Base-by-base conservation (phyloP, 2,888 invertebrate species). In the Prosapia bicincta region DNA sequence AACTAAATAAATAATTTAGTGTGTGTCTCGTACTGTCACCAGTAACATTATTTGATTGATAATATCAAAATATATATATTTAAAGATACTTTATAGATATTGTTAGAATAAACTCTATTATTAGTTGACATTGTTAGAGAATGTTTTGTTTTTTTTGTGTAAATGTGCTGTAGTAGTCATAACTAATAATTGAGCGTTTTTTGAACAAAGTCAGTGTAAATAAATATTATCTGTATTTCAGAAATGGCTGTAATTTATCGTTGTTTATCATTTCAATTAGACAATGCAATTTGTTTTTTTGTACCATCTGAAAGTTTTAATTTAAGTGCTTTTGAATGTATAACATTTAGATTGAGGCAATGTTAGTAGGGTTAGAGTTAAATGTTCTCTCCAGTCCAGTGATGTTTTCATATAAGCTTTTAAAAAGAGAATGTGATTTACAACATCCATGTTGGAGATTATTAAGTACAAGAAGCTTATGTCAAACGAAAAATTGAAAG, bases 311-410 rank as follows among this genome's bases (percentile, higher is more conserved):
- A 54, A 54, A 54, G 54, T n/a, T 54, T 54, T 54, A 20, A 20
- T 67, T 73, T 73, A 73, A 73, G 73, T 73, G 73, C 73, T 73
- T 73, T 73, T 73, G 68, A 54, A 73, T 73, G 73, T 73, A 54
- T 73, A 73, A 69, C 54, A 54, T 38, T 38, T 54, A 54, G 54
- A 54, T 54, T 20, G 54, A 54, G 54, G 54, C 54, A 54, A 54
- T 54, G 73, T 72, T 66, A 43, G 30, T 73, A 73, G 69, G 38
- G 15, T 25, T 15, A 38, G 43, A 38, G 2, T 43, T 67, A 73
- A 73, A 26, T 73, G 73, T 73, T 54, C 54, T 54, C 54, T 54
- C 3, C 54, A 54, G 54, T 54, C 54, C 54, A 54, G 20, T 20
- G 54, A 54, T 54, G 54, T 54, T 54, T 54, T 54, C 54, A 54